Base-by-base conservation (phyloP, 2,888 invertebrate genomes). In the Tiliacea citrago region DNA sequence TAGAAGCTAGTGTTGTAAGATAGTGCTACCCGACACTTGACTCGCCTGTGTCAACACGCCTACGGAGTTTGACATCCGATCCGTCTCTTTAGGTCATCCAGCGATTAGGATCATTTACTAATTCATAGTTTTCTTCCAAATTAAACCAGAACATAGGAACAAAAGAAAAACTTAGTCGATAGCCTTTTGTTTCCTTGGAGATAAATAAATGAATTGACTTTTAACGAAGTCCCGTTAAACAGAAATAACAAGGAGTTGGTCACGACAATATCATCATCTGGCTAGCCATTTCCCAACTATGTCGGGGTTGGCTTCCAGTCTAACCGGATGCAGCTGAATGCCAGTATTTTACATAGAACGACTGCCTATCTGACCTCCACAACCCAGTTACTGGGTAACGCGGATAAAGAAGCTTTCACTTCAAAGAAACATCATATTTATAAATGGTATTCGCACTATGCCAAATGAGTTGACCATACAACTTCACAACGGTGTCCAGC, bases 31-130 rank as follows among this genome's bases (percentile, higher is more conserved):
- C 87, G 88, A 90, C 94, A 94, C 94, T 95, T 94, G 94, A 94
- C 94, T 93, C 86, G 91, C 88, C 89, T 84, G 91, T 92, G 92
- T 93, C 92, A 92, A 91, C 85, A 88, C 92, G 83, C 94, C 94
- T 89, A 93, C 94, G 89, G 79, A 67, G 69, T 77, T 86, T 89
- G 90, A 91, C 90, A 92, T 86, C 86, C 76, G 82, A 91, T 88
- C 75, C 61, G 63, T 72, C 65, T 76, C 53, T 29, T 68, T 65
- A 29, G 51, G n/a, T 45, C 74, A 29, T 63, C 67, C 67, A 87
- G 72, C 72, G 0, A 74, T 79, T 45, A 47, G 8, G 62, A 84
- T 73, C 4, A 18, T 74, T 68, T 74, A 69, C 39, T 42, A 6
- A 47, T 63, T 66, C 39, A 39, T 39, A 39, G 6, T 39, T 39